Evolutionary conservation across 2,113 vertebrate species (phyloP).

Genomic region (Ranitomeya imitator): DNA sequence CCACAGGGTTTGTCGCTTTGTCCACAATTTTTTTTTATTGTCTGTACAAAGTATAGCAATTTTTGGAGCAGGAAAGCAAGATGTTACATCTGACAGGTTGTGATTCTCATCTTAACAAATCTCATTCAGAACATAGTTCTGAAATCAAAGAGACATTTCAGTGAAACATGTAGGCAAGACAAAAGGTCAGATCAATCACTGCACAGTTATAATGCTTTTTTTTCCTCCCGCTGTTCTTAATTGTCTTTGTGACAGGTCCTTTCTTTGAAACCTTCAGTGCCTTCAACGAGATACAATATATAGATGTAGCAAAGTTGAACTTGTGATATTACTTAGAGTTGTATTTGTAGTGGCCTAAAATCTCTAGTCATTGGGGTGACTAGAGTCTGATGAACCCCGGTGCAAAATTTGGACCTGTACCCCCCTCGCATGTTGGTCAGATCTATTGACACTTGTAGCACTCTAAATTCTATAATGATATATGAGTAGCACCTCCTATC

Average conservation of each 20-base stretch:
- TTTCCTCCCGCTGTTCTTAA: background rate
- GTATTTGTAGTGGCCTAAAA: background rate
- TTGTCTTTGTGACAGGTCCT: background rate
- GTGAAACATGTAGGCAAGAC: background rate
- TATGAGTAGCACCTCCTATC: too few relatives aligned
- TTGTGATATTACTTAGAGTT: background rate
- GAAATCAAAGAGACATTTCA: constrained; percentile 33
- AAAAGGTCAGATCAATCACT: constrained; percentile 31
- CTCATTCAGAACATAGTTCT: background rate
- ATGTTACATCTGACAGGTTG: background rate
- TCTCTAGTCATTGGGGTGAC: too few relatives aligned
- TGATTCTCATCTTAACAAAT: background rate
- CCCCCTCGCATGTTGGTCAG: too few relatives aligned
- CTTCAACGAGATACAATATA: background rate
- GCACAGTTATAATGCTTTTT: background rate
- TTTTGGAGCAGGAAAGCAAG: background rate
- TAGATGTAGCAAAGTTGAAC: background rate
- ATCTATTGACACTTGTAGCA: too few relatives aligned
- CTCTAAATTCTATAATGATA: too few relatives aligned
- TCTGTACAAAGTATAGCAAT: background rate
- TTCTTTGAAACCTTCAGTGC: background rate
- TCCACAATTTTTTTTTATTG: background rate
- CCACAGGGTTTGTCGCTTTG: background rate
- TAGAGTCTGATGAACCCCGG: too few relatives aligned
- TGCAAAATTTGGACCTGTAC: too few relatives aligned